Percentiles rank a stretch among this genome's conserved stretches.
Conservation (phyloP, 2,888 invertebrate genomes). For the Brachyopa scutellaris region DNA sequence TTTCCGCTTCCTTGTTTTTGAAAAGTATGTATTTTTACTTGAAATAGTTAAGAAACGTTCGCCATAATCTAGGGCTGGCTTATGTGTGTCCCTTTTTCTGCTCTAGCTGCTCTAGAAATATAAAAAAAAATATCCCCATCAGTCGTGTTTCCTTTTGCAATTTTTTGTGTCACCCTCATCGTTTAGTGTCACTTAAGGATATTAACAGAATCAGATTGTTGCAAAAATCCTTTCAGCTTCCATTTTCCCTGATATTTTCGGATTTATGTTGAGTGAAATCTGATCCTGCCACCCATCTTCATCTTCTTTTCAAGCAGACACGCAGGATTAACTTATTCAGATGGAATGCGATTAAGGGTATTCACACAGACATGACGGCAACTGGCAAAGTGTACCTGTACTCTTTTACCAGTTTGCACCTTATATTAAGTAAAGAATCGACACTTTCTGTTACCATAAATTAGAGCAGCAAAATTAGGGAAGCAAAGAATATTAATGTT, state of each 20-base stretch:
- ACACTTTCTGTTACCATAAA: constrained; percentile 6
- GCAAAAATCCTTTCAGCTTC: constrained; percentile 48
- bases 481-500: constrained; percentile 12
- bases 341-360: constrained; percentile 51
- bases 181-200: constrained; percentile 70
- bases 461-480: constrained; percentile 27
- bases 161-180: constrained; percentile 65
- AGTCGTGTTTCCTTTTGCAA: constrained; percentile 48
- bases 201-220: constrained; percentile 67
- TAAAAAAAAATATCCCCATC: constrained; percentile 31
- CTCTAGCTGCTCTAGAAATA: not conserved
- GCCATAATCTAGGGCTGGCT: constrained; percentile 61
- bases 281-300: constrained; percentile 40
- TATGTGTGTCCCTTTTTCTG: constrained; percentile 51
- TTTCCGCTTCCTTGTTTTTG: constrained; percentile 59
- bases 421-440: not conserved
- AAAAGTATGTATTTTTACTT: constrained; percentile 62
- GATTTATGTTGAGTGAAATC: constrained; percentile 59
- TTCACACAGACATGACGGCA: constrained; percentile 13
- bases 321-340: constrained; percentile 50
- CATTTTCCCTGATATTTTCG: constrained; percentile 55
- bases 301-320: not conserved
- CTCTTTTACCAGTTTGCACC: not conserved
- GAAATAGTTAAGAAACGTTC: constrained; percentile 47
- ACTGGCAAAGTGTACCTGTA: not conserved